phyloP scores from a whole-genome alignment of 2,113 vertebrate genomes.

The Atrichornis clamosus region DNA sequence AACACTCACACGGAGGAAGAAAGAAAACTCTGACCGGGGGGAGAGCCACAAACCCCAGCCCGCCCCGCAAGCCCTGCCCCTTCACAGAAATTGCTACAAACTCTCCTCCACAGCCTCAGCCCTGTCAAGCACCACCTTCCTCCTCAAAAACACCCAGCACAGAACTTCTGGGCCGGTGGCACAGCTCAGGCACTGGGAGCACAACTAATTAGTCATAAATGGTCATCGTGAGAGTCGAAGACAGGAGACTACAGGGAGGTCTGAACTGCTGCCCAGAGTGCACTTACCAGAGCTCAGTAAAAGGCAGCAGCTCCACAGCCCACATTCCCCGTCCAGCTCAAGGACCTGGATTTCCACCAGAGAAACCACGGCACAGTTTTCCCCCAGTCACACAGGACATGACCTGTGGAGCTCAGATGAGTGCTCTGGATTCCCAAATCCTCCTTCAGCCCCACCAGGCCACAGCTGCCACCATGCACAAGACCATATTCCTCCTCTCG shows the following conservation, averaged over 20 bases:
- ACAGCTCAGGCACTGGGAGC: neutral
- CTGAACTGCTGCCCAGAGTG: neutral
- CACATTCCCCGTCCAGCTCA: neutral
- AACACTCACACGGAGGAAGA: neutral
- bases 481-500: neutral
- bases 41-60: neutral
- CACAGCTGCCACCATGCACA: neutral
- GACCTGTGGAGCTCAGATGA: neutral
- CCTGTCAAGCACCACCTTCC: neutral
- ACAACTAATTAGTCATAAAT: neutral
- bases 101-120: neutral
- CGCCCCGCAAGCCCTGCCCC: neutral
- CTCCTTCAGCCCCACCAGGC: neutral
- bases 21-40: neutral
- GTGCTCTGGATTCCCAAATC: neutral
- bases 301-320: neutral
- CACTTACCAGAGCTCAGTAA: neutral
- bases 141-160: neutral
- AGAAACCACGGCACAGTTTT: neutral
- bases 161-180: neutral
- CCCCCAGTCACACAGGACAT: neutral
- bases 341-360: neutral
- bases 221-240: neutral
- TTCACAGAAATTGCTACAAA: neutral
- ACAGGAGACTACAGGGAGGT: neutral